Conservation (phyloP, 1,140 invertebrate species). For the Hylaeus volcanicus region DNA sequence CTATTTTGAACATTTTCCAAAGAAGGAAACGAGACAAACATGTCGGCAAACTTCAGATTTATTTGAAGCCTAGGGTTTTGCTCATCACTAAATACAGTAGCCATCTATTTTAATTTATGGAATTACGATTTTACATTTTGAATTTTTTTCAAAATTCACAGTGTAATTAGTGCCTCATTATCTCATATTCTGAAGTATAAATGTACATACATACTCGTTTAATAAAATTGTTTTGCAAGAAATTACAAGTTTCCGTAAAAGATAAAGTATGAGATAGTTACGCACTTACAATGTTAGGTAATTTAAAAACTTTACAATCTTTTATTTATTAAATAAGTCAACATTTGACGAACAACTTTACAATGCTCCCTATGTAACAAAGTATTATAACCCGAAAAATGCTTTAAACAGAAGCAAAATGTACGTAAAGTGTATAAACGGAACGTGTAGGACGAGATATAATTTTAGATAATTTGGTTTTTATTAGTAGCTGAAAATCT, state of each 20-base stretch:
- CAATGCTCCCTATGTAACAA: neutral
- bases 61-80: too few species aligned
- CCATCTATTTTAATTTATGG: neutral
- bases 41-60: too few species aligned
- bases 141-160: neutral
- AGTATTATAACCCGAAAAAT: neutral
- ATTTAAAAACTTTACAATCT: neutral
- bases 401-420: constrained; percentile 10
- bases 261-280: constrained; percentile 28
- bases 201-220: constrained; percentile 26
- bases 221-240: constrained; percentile 5
- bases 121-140: neutral
- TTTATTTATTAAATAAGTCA: neutral
- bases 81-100: neutral
- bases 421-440: constrained; percentile 41
- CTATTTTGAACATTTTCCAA: too few species aligned
- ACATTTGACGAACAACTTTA: constrained; percentile 4
- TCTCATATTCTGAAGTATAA: constrained; percentile 47
- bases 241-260: neutral
- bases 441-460: constrained; percentile 32
- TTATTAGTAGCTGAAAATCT: constrained; percentile 42
- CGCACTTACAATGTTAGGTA: neutral
- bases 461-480: constrained; percentile 64
- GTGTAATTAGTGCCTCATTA: constrained; percentile 34
- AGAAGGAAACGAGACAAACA: too few species aligned